Base-by-base conservation (phyloP, 2,797 vertebrate genomes). In the Amblyraja radiata region DNA sequence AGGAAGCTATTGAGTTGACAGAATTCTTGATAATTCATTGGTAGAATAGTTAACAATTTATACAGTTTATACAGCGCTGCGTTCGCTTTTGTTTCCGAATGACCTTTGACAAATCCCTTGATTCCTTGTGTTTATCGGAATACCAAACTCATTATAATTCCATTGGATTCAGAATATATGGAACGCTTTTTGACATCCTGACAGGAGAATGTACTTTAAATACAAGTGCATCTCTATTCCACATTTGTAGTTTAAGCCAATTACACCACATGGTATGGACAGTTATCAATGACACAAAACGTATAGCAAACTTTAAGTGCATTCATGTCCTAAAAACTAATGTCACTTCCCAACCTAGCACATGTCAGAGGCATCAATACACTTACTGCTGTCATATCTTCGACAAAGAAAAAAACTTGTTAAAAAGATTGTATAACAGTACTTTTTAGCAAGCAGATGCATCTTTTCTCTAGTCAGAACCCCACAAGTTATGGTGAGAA, bases 401-500 rank as follows among this genome's bases (percentile, higher is more conserved):
- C 83, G 16, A 16, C 5, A 58, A 25, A n/a, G 28, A n/a, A 63
- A 77, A 54, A 83, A 81, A 54, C 80, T 54, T 23, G 39, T 86
- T 86, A n/a, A 86, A 63, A 61, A n/a, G 39, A 83, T 83, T 25
- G 21, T 23, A 83, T 6, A 63, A 13, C 58, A 63, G 28, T 86
- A 86, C 16, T 86, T 63, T 86, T 25, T 77, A 25, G 65, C 28
- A 13, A 74, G 21, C 68, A 39, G 25, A 32, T 93, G 68, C 36
- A 79, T 61, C n/a, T 61, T 86, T 28, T 77, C 28, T 74, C 11
- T 28, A 61, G 25, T 86, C 61, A 86, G 58, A 65, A 86, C 28
- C 83, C 46, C 13, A 32, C 25, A 86, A 25, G 54, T 83, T 61
- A 84, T 6, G 25, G 58, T 7, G 58, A 61, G 13, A 91, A 97